These are phyloP conservation scores for Lutraria lutraria DNA, from an alignment of 2,888 invertebrate genomes.

Conservation along the genomic window DNA sequence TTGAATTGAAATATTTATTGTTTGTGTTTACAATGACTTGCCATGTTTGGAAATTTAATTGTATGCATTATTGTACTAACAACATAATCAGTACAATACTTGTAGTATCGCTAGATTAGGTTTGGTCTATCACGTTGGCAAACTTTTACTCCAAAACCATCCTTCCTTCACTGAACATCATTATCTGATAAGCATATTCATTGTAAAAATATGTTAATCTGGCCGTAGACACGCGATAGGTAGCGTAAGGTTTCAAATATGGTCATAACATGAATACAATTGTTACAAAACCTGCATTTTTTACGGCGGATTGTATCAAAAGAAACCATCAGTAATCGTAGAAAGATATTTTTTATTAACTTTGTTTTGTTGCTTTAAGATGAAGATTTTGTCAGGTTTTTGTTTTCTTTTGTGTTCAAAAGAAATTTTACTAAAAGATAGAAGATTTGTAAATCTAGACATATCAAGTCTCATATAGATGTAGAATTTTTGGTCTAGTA, in stretches of 20 bases:
- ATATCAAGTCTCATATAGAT: background rate
- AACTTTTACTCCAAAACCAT: background rate
- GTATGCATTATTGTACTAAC: background rate
- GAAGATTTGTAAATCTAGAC: background rate
- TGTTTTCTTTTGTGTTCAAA: background rate
- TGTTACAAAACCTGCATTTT: background rate
- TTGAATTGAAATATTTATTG: conserved; percentile 1
- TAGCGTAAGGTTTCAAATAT: background rate
- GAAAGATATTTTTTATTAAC: background rate
- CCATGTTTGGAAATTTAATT: conserved; percentile 6
- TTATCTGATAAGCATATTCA: conserved; percentile 7
- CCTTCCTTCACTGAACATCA: conserved; percentile 3
- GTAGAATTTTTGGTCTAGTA: background rate
- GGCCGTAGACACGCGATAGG: background rate
- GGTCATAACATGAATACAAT: background rate
- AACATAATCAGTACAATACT: background rate
- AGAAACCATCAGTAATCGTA: background rate
- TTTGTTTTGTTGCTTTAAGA: background rate
- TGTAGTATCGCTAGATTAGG: background rate
- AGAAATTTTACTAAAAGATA: background rate
- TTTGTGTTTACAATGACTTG: background rate
- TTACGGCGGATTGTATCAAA: background rate
- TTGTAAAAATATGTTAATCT: conserved; percentile 19
- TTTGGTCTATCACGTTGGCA: background rate
- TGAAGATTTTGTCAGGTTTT: background rate